Conservation (phyloP, 1,140 invertebrate species). For the Asobara japonica region DNA sequence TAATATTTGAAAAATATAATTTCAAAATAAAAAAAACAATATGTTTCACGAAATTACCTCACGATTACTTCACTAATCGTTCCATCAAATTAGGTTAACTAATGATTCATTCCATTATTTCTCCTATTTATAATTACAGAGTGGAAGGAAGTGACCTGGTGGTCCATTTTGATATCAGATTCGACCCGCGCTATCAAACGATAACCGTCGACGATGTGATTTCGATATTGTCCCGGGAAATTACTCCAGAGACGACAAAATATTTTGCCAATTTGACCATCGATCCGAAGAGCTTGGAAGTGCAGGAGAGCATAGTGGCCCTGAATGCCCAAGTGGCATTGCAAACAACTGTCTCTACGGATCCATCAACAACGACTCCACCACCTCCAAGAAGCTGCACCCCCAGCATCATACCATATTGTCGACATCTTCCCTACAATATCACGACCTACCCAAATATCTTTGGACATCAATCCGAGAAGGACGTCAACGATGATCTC, state of each 20-base stretch:
- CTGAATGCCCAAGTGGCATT: constrained; percentile 66
- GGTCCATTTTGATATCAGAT: constrained; percentile 78
- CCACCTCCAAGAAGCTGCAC: constrained; percentile 74
- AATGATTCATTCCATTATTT: not conserved
- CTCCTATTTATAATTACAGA: constrained; percentile 58
- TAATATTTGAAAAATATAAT: no score
- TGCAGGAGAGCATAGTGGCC: constrained; percentile 71
- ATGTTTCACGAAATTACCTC: no score
- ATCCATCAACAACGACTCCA: constrained; percentile 65
- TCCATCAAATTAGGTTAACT: not conserved
- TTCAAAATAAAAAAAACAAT: no score
- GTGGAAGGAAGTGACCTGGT: constrained; percentile 73
- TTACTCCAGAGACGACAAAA: constrained; percentile 64
- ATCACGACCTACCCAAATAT: constrained; percentile 86
- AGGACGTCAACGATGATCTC: constrained; percentile 78
- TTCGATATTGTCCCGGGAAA: constrained; percentile 70
- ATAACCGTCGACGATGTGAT: constrained; percentile 67
- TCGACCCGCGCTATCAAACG: constrained; percentile 71
- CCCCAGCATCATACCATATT: constrained; percentile 75
- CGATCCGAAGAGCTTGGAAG: constrained; percentile 73
- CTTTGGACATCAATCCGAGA: constrained; percentile 72
- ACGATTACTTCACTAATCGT: no score
- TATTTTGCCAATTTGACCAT: constrained; percentile 74
- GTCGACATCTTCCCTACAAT: constrained; percentile 79
- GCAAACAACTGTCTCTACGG: constrained; percentile 68